Conservation (phyloP, 2,113 vertebrate species). For the Plecotus auritus region DNA sequence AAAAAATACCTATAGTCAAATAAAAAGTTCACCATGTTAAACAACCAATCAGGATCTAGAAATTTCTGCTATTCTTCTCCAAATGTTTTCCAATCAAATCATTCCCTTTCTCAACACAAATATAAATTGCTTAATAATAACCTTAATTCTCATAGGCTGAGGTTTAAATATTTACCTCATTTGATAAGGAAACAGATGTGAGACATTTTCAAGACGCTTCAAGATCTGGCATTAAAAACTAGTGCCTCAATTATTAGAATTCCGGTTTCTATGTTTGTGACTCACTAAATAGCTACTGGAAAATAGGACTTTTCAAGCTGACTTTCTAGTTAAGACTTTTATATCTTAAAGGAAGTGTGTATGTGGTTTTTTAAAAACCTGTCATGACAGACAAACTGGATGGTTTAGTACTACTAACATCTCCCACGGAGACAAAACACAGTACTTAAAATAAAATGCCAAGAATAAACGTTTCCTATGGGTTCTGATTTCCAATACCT, state of each 20-base stretch:
- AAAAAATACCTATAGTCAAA: not conserved
- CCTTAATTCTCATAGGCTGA: not conserved
- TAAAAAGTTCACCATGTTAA: not conserved
- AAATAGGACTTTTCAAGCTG: not conserved
- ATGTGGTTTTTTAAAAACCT: not conserved
- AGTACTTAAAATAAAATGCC: constrained; percentile 23
- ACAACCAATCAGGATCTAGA: not conserved
- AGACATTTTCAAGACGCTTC: not conserved
- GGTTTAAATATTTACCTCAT: not conserved
- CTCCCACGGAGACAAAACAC: not conserved
- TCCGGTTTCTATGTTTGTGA: not conserved
- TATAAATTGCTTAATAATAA: not conserved
- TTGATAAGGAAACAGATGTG: not conserved
- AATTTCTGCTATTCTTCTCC: not conserved
- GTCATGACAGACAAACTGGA: not conserved
- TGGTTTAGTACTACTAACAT: not conserved
- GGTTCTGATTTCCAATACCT: constrained; percentile 22
- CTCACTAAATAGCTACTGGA: not conserved
- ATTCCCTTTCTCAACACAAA: not conserved
- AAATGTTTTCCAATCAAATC: not conserved
- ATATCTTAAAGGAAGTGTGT: not conserved
- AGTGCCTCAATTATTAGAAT: not conserved
- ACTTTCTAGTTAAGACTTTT: not conserved
- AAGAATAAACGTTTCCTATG: not conserved
- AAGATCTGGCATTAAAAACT: not conserved